phyloP scores from a whole-genome alignment of 1,140 invertebrate genomes.

The Apis laboriosa region DNA sequence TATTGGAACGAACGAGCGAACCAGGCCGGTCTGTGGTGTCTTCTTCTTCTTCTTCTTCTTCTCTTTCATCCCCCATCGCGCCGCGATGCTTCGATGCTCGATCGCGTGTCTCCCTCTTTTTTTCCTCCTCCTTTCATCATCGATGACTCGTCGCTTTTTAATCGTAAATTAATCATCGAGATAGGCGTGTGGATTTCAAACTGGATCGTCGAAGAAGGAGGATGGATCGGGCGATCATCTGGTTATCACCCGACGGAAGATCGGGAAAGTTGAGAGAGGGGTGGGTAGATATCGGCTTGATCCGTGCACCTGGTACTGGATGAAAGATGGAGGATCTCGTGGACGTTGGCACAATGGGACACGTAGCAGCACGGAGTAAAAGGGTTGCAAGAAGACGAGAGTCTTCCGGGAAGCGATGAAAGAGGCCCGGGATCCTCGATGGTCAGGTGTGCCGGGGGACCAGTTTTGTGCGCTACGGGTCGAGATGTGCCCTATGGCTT shows the following conservation, averaged over 20 bases:
- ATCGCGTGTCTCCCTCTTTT: background rate
- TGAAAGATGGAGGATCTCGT: conserved; percentile 49
- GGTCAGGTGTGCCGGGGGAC: conserved; percentile 65
- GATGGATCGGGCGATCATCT: conserved; percentile 56
- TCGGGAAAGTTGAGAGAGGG: conserved; percentile 39
- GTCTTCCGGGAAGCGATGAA: conserved; percentile 74
- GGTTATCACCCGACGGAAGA: conserved; percentile 49
- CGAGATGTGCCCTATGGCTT: conserved; percentile 41
- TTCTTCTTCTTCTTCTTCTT: no score
- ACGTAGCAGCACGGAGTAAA: conserved; percentile 60
- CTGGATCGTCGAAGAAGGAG: background rate
- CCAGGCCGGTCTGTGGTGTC: background rate
- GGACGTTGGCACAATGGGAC: conserved; percentile 61
- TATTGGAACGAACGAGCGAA: conserved; percentile 45
- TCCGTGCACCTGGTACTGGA: conserved; percentile 57
- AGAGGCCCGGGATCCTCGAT: conserved; percentile 55
- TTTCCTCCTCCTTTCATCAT: background rate
- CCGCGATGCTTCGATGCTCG: background rate
- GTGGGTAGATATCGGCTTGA: conserved; percentile 5
- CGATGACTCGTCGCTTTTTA: conserved; percentile 23
- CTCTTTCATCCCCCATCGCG: conserved; percentile 32
- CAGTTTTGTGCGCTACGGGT: conserved; percentile 54
- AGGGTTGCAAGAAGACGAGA: conserved; percentile 67
- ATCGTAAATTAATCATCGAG: background rate
- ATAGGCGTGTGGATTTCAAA: background rate